phyloP scores from a whole-genome alignment of 2,797 vertebrate genomes.

The Geotria australis region DNA sequence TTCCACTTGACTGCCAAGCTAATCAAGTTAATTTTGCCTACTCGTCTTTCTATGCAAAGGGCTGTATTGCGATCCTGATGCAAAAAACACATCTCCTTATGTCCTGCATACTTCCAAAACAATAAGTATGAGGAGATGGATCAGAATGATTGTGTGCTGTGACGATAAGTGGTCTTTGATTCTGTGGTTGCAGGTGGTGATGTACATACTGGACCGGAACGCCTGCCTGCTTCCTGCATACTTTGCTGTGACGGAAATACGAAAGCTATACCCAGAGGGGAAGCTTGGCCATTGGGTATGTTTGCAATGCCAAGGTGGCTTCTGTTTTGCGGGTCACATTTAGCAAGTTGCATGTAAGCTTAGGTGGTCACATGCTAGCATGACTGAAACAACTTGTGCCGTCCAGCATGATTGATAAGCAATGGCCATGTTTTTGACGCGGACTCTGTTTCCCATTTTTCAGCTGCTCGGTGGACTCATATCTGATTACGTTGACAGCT shows the following conservation, averaged over 20 bases:
- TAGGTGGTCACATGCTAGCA: too few species aligned
- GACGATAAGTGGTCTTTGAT: background rate
- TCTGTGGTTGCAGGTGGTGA: constrained; percentile 34
- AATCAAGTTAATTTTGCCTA: too few species aligned
- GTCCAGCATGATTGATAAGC: too few species aligned
- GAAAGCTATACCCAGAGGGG: constrained; percentile 89
- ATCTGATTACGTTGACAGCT: constrained; percentile 91
- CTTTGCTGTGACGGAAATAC: constrained; percentile 81
- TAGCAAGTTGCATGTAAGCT: too few species aligned
- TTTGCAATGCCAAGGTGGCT: background rate
- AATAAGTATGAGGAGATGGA: background rate
- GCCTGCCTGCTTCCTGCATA: constrained; percentile 86
- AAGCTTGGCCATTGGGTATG: constrained; percentile 83
- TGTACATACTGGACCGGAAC: constrained; percentile 86
- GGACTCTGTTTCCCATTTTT: background rate
- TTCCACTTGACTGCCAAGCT: too few species aligned
- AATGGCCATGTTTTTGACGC: too few species aligned
- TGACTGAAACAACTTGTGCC: too few species aligned
- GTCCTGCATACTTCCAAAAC: too few species aligned
- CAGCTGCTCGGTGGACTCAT: constrained; percentile 74
- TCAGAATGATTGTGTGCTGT: background rate
- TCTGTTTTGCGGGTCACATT: too few species aligned
- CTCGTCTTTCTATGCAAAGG: too few species aligned
- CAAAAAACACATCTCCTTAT: too few species aligned
- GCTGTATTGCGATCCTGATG: too few species aligned